Conservation (phyloP, 2,888 invertebrate species). For the Chymomyza fuscimana region DNA sequence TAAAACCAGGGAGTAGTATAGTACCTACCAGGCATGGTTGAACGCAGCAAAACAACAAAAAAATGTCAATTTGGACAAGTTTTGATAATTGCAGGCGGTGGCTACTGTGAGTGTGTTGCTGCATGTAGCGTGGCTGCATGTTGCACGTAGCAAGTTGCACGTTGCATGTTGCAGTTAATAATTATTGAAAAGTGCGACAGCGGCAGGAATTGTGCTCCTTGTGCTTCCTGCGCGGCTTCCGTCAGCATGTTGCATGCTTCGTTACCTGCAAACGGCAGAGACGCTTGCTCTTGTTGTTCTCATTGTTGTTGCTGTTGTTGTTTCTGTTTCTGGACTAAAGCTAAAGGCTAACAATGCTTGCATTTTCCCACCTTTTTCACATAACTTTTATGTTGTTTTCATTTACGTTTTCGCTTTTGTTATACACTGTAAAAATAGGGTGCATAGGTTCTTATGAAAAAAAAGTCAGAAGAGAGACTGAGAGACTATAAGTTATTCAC, state of each 20-base stretch:
- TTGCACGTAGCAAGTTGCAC: conserved; percentile 58
- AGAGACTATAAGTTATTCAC: background rate
- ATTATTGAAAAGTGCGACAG: conserved; percentile 74
- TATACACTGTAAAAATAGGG: too few relatives aligned
- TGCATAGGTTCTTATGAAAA: background rate
- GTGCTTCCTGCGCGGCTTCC: conserved; percentile 72
- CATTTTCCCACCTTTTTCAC: conserved; percentile 75
- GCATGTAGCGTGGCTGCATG: conserved; percentile 40
- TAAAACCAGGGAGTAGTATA: conserved; percentile 20
- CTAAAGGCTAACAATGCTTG: conserved; percentile 73
- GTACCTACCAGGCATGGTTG: conserved; percentile 11
- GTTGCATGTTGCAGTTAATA: conserved; percentile 75
- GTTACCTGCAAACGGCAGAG: conserved; percentile 53
- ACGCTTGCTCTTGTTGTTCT: conserved; percentile 6
- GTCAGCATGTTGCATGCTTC: conserved; percentile 68
- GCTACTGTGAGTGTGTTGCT: conserved; percentile 48
- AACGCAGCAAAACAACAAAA: conserved; percentile 24
- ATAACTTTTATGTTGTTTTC: conserved; percentile 64
- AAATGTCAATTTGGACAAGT: conserved; percentile 74
- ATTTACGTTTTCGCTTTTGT: conserved; percentile 20
- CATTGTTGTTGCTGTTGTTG: conserved; percentile 12
- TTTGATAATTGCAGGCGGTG: conserved; percentile 69
- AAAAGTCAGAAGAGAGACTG: background rate
- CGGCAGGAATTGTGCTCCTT: conserved; percentile 70
- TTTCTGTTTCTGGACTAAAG: conserved; percentile 53